Base-by-base conservation (phyloP, 1,140 invertebrate species). In the Diprion similis region DNA sequence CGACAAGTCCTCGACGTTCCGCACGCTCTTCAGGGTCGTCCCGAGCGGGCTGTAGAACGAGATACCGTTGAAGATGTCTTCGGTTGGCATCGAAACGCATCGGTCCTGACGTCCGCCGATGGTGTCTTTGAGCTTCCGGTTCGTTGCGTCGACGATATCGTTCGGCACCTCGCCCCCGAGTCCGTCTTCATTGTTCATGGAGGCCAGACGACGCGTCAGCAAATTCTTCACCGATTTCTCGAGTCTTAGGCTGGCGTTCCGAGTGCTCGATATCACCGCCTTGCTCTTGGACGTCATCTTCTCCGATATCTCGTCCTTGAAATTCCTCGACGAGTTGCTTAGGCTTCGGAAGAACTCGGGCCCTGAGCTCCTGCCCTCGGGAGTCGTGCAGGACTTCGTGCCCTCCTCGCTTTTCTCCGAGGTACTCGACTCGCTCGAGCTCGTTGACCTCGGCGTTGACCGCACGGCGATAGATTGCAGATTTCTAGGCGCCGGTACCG, bases 231-330 rank as follows among this genome's bases (percentile, higher is more conserved):
- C 80, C 13, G 85, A 86, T 19, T 85, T 84, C 77, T 89, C 80
- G 76, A 86, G 48, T 72, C 87, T 78, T 72, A 89, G 84, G 45
- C 85, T 86, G 0, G 83, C 86, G 70, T 90, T 89, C 69, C 87
- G 78, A 0, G 89, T 90, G 73, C 87, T 88, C 13, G 88, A 89
- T 37, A 90, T 88, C 13, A 89, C 84, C 17, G 89, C 88, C 19
- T 87, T 86, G 18, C 89, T 88, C 73, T 88, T 89, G 10, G 86
- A 83, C 37, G 87, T 88, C 78, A 90, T 85, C 73, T 88, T 86
- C 65, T 86, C 89, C 7, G 88, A 88, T 10, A 90, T 84, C 71
- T 89, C 89, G 46, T 86, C 89, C n/a, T 87, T 89, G 8, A 89
- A 71, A 68, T 89, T 87, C 7, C 87, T 86, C 1, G 88, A 89